Evolutionary conservation across 2,797 vertebrate species (phyloP), one percentile per base, ranked within the genome.

Genomic region (Enteromius thamalakanensis): DNA sequence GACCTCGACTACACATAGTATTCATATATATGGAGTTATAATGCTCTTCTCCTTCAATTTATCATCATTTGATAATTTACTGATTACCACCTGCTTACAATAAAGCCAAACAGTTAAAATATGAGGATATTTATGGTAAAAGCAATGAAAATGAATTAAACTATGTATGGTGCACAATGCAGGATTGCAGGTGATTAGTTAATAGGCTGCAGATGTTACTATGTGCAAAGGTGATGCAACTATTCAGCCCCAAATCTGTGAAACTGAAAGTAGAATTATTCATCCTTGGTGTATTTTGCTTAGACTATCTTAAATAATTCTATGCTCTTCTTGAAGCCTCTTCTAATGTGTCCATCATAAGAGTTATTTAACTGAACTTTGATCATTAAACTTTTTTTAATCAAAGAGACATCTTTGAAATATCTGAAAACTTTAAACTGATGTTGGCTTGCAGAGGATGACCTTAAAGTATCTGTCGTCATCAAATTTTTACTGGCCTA

Each of bases 291-390:
- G n/a, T 17, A 15, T 23, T 34, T 37, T 51, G 29, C 47, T 53
- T 40, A 26, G 37, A 11, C 9, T 80, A 23, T 15, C 34, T 80
- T 60, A 58, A 40, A 69, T 53, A 51, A 68, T 37, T 51, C 1
- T 53, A 32, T 40, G 17, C 47, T 69, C 49, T 80, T 69, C n/a
- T 69, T 21, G 26, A 34, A 67, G 26, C 21, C 26, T 47, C 40
- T 78, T 75, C 65, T 49, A 78, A 65, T 64, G 6, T 79, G 21
- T 69, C 34, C 17, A n/a, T 58, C 32, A 9, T 53, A 32, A 79
- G 14, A 23, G 14, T 64, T 60, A 19, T 77, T 77, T 47, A 62
- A 45, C 75, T 17, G 8, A 45, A 67, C 29, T 67, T 68, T 68
- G 15, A 45, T 58, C 40, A 45, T 45, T 12, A 47, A 19, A 62